A percentile compares a stretch with the other conserved stretches of the same genome.
These are phyloP conservation scores for Sinocyclocheilus grahami DNA, from an alignment of 2,113 vertebrate species.

Conservation along the genomic window DNA sequence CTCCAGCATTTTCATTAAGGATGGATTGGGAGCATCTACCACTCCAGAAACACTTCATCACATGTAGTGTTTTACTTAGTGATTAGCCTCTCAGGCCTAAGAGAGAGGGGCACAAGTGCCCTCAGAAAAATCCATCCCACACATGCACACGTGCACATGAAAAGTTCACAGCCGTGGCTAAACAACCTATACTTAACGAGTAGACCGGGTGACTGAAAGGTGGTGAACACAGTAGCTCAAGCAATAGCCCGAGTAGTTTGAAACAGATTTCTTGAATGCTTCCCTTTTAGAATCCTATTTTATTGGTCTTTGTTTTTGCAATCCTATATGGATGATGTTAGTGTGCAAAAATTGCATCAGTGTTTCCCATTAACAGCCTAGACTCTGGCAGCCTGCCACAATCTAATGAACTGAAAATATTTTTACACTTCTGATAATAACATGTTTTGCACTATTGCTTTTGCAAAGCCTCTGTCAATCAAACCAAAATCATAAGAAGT, in stretches of 20 bases:
- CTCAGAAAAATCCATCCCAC: constrained; percentile 79
- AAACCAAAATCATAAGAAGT: no score
- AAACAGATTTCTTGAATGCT: background rate
- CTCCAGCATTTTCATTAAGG: constrained; percentile 98
- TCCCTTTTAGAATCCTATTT: background rate
- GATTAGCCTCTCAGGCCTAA: constrained; percentile 94
- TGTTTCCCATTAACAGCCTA: no score
- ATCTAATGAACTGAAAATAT: no score
- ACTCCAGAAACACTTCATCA: constrained; percentile 99
- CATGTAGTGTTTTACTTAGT: constrained; percentile 99
- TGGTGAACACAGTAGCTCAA: background rate
- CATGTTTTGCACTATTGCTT: no score
- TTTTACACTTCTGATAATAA: no score
- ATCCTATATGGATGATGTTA: background rate
- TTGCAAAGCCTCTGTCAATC: no score
- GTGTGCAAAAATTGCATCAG: background rate
- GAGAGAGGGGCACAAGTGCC: constrained; percentile 81
- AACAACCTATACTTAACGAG: background rate
- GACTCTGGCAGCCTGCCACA: no score
- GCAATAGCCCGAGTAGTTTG: background rate
- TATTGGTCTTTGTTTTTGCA: background rate
- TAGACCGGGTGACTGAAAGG: background rate
- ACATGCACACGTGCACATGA: constrained; percentile 60
- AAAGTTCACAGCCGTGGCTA: background rate
- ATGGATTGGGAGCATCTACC: constrained; percentile 92